A percentile compares a stretch with the other conserved stretches of the same genome.
These are phyloP conservation scores for Cantharis rufa DNA, from an alignment of 2,888 invertebrate genomes.

Conservation along the genomic window DNA sequence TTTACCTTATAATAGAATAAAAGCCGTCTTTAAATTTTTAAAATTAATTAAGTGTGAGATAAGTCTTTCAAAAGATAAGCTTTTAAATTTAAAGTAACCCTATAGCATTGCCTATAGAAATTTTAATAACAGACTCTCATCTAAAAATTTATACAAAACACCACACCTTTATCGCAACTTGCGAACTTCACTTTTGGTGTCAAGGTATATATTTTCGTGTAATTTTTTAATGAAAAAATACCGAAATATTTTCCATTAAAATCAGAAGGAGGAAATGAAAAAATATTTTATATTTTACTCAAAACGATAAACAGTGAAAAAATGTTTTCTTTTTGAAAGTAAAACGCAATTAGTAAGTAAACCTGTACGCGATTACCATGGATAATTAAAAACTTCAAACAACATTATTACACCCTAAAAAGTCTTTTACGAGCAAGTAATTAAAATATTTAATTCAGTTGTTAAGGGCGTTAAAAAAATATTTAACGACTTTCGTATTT, in stretches of 20 bases:
- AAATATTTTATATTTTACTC: neutral
- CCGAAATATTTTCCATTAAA: neutral
- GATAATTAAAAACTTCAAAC: conserved; percentile 26
- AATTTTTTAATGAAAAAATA: neutral
- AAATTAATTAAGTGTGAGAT: neutral
- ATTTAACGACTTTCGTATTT: conserved; percentile 8
- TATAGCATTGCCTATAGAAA: neutral
- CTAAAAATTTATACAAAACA: neutral
- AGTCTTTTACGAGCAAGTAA: conserved; percentile 25
- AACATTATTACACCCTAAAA: conserved; percentile 28
- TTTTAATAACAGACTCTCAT: neutral
- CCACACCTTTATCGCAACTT: neutral
- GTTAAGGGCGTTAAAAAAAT: conserved; percentile 14
- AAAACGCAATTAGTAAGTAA: conserved; percentile 24
- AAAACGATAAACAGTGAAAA: conserved; percentile 7
- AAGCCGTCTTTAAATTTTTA: neutral
- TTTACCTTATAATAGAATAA: neutral
- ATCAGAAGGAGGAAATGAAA: neutral
- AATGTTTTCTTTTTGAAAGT: conserved; percentile 10
- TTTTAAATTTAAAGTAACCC: neutral
- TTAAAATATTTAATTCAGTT: conserved; percentile 24
- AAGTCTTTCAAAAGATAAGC: neutral
- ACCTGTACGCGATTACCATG: conserved; percentile 18
- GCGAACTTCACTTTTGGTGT: neutral
- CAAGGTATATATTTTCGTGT: neutral